Conservation (phyloP, 2,113 vertebrate genomes). For the Aspiorhynchus laticeps region DNA sequence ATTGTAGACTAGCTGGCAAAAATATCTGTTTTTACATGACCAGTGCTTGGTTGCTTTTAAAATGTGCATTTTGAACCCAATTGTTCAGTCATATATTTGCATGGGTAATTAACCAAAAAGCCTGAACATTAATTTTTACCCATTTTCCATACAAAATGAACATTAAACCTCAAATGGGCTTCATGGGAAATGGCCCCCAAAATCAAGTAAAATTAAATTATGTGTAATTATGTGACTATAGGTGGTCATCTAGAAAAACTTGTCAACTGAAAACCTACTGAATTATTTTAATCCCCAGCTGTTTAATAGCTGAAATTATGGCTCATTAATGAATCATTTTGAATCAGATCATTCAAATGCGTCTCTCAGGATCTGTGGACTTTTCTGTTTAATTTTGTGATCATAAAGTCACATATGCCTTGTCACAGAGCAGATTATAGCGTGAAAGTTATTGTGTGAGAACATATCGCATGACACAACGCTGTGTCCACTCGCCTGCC, state of each 20-base stretch:
- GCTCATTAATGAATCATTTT: neutral
- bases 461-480: constrained; percentile 28
- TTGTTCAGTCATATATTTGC: neutral
- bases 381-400: neutral
- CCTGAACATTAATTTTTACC: neutral
- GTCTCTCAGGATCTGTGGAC: neutral
- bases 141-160: neutral
- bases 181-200: neutral
- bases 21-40: neutral
- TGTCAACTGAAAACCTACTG: neutral
- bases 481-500: constrained; percentile 55
- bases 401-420: neutral
- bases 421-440: neutral
- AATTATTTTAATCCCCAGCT: neutral
- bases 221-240: neutral
- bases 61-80: neutral
- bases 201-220: neutral
- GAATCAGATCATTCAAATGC: neutral
- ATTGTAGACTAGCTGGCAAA: neutral
- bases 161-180: neutral
- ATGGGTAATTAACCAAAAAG: neutral
- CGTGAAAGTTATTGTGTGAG: constrained; percentile 15
- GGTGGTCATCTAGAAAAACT: neutral
- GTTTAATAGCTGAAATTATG: neutral
- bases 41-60: neutral